Base-by-base conservation (phyloP, 2,888 invertebrate genomes). In the Pantelozetes paolii region DNA sequence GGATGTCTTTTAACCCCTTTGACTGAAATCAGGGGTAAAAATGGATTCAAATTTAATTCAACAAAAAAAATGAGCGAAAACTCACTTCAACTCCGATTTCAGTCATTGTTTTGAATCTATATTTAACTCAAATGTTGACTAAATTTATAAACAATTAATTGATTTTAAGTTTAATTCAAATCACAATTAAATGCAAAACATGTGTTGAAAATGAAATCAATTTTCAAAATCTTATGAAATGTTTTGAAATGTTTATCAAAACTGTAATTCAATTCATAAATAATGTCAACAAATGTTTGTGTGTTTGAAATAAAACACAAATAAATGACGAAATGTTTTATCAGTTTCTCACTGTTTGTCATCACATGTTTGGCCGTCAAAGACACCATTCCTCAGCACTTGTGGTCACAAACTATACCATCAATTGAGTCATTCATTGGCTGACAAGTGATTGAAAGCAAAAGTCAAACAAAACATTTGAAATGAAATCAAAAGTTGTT, bases 211-310 rank as follows among this genome's bases (percentile, higher is more conserved):
- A 9, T 20, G 36, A 36, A 36, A n/a, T 2, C 1, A 1, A 54
- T 23, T n/a, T 59, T 59, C 32, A 64, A 64, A 36, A 40, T 64
- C 62, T 64, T 64, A 64, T 40, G 62, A 32, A 64, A 64, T 64
- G 30, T n/a, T 30, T 36, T 11, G 1, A 13, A 54, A 5, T 28
- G 59, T 59, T 2, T n/a, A n/a, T n/a, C 1, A 30, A 15, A 64
- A n/a, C 18, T 18, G n/a, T 54, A 13, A 54, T 20, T n/a, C 36
- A 18, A 6, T 36, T 36, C 62, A 64, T 9, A 36, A 64, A 64
- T 64, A 64, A 36, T 30, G 62, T 30, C 2, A 57, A 15, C 2
- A 45, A 45, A 45, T 20, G 20, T 20, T 20, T 57, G 28, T 54
- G 2, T 20, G 20, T 6, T 20, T 50, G 45, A 2, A n/a, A n/a